Conservation (phyloP, 2,113 vertebrate species). For the Pyxicephalus adspersus region DNA sequence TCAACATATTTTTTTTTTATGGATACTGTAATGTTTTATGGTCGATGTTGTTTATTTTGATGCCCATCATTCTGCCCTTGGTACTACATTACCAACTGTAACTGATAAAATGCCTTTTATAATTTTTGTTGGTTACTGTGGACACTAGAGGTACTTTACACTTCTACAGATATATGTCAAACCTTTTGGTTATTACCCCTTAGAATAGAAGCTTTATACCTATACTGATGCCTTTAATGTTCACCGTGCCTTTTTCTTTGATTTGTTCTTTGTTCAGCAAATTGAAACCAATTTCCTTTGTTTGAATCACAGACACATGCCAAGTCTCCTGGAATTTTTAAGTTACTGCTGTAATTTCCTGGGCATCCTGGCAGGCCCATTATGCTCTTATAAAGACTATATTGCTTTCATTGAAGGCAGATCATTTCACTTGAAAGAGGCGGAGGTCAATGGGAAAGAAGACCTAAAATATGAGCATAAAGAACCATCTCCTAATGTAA, state of each 20-base stretch:
- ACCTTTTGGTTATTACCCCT: too few species aligned
- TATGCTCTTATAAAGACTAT: conserved; percentile 98
- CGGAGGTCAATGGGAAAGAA: conserved; percentile 84
- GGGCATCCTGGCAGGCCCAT: conserved; percentile 95
- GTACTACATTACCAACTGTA: too few species aligned
- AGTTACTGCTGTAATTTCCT: conserved; percentile 99
- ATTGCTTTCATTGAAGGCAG: conserved; percentile 94
- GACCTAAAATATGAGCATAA: conserved; percentile 78
- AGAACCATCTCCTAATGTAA: conserved; percentile 93
- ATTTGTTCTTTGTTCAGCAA: not conserved
- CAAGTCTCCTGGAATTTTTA: conserved; percentile 93
- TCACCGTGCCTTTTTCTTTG: not conserved
- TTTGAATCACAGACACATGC: conserved; percentile 86
- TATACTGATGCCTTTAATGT: too few species aligned
- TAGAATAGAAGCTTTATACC: too few species aligned
- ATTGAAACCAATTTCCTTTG: conserved; percentile 56
- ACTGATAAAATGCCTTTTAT: too few species aligned
- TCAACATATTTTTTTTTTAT: too few species aligned
- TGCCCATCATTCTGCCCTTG: too few species aligned
- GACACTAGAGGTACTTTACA: too few species aligned
- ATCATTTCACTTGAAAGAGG: conserved; percentile 75
- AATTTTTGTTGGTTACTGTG: too few species aligned
- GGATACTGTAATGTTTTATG: too few species aligned
- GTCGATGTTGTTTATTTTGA: too few species aligned
- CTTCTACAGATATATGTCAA: too few species aligned